These are phyloP conservation scores for Pollenia amentaria DNA, from an alignment of 2,888 invertebrate genomes.

Conservation along the genomic window DNA sequence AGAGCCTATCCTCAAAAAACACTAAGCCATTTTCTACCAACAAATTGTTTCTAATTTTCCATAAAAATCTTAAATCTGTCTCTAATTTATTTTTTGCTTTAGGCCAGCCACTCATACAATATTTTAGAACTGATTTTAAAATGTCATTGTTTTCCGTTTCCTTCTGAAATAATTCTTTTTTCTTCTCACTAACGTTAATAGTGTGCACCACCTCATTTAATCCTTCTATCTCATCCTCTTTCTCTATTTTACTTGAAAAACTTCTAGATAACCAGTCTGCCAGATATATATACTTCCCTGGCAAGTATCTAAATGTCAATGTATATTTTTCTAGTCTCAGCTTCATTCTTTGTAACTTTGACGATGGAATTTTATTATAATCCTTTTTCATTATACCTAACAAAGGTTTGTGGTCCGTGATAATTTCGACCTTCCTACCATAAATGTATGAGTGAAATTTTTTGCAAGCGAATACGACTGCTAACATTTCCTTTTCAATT, in stretches of 20 bases:
- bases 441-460: slow-evolving; percentile 75
- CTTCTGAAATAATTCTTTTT: background rate
- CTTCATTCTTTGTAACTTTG: slow-evolving; percentile 72
- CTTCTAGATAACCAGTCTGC: slow-evolving; percentile 68
- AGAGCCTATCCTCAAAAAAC: background rate
- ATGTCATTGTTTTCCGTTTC: background rate
- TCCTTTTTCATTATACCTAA: slow-evolving; percentile 62
- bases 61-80: background rate
- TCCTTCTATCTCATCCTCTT: no score
- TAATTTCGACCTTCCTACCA: slow-evolving; percentile 62
- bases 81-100: background rate
- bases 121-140: no score
- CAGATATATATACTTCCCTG: slow-evolving; percentile 74
- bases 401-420: slow-evolving; percentile 64
- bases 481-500: slow-evolving; percentile 76
- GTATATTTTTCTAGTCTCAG: slow-evolving; percentile 74
- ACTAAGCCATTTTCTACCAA: background rate
- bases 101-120: background rate
- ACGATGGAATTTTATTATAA: slow-evolving; percentile 66
- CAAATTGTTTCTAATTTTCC: no score
- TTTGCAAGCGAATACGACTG: slow-evolving; percentile 71
- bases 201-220: no score
- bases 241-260: slow-evolving; percentile 3
- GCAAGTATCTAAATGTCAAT: slow-evolving; percentile 71
- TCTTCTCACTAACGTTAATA: no score